Base-by-base conservation (phyloP, 2,113 vertebrate species). In the Emydura subglobosa region DNA sequence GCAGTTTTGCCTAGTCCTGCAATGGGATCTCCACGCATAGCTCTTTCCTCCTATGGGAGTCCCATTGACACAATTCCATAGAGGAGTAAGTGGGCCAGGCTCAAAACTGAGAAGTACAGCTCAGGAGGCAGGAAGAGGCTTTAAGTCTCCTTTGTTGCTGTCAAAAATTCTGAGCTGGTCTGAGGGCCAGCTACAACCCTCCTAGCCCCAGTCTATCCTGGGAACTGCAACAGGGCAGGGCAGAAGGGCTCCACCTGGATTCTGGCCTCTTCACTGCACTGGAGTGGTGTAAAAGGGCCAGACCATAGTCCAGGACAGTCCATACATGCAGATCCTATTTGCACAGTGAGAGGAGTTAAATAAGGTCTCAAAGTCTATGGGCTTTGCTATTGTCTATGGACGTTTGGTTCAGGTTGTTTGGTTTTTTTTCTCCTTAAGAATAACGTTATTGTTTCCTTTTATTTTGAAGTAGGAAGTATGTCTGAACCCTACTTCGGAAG, bases 401-500 rank as follows among this genome's bases (percentile, higher is more conserved):
- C 24, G 3, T 47, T 61, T 55, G 31, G 1, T 1, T 68, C 9
- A 17, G 3, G 10, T 31, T 7, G 3, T 68, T 10, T 68, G 1
- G 5, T 31, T 7, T 4, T 68, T 21, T 68, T 27, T 44, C 6
- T 3, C 54, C 59, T 2, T n/a, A 76, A 44, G 42, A 25, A 44
- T 0, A 10, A 9, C 76, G 12, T 1, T 34, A 42, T 82, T 44
- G 8, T 86, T 96, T 85, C 54, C 27, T 49, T 55, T 81, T 82
- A 80, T 92, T 89, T 79, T 74, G 49, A 79, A 88, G 47, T 82
- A 12, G 47, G 91, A 96, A 88, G 79, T 31, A 29, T 22, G 34
- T 88, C 86, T 90, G 51, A 88, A 51, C 68, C 59, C 55, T 83
- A 2, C 29, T 92, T 87, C 85, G 61, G 94, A 85, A 93, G 84